Conservation (phyloP, 2,113 vertebrate genomes). For the Serilophus lunatus region DNA sequence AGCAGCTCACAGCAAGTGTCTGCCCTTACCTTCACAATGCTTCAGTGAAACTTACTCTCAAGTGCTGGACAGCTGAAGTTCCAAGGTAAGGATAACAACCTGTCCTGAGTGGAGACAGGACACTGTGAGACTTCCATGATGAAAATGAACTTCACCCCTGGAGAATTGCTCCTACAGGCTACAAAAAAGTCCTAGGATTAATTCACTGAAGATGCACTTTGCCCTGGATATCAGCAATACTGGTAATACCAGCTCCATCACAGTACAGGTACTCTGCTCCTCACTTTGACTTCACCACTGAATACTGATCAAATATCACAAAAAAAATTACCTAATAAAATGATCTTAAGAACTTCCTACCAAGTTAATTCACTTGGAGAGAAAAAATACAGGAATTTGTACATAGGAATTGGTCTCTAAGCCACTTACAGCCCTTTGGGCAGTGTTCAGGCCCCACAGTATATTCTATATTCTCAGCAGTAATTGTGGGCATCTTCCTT, state of each 20-base stretch:
- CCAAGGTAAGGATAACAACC: background rate
- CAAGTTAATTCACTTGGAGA: background rate
- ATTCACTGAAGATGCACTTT: background rate
- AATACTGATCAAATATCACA: background rate
- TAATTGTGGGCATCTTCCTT: background rate
- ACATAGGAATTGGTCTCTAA: background rate
- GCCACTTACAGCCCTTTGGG: background rate
- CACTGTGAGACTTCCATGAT: background rate
- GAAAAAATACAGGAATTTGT: background rate
- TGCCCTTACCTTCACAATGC: background rate
- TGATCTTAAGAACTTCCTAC: background rate
- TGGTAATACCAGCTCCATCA: background rate
- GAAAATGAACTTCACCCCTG: background rate
- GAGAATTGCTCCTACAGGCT: background rate
- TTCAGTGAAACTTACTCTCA: background rate
- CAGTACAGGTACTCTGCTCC: background rate
- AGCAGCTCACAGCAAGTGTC: background rate
- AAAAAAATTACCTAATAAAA: background rate
- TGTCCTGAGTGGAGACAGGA: background rate
- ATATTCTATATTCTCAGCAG: background rate
- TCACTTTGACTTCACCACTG: background rate
- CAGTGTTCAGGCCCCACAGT: background rate
- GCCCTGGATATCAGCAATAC: no score
- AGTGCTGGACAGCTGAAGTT: background rate
- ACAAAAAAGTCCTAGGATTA: background rate